phyloP scores from a whole-genome alignment of 2,797 vertebrate genomes.

The Squalus acanthias region DNA sequence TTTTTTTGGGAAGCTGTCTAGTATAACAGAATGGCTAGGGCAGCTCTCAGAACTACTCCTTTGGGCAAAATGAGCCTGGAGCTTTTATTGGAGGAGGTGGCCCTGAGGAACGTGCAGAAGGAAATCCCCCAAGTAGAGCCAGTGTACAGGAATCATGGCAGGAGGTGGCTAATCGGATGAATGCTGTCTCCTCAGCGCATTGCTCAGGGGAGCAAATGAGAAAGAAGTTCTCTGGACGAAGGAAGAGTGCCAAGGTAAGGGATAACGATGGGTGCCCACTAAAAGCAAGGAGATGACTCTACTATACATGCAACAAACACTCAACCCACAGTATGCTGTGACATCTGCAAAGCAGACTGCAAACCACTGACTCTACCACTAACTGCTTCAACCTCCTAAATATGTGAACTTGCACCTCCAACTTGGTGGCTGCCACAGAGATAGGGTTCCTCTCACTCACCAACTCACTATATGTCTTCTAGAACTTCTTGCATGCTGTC shows the following conservation, averaged over 20 bases:
- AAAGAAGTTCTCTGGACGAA: neutral
- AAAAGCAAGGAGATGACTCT: neutral
- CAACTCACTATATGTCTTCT: neutral
- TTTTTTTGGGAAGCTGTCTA: neutral
- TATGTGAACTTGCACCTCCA: no score
- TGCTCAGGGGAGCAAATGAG: neutral
- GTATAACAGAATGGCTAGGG: neutral
- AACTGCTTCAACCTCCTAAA: neutral
- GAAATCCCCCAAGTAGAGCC: neutral
- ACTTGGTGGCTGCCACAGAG: neutral
- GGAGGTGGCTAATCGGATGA: neutral
- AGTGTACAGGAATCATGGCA: neutral
- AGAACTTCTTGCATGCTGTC: neutral
- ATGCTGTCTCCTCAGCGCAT: neutral
- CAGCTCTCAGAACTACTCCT: neutral
- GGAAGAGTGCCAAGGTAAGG: neutral
- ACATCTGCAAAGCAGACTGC: neutral
- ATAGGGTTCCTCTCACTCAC: neutral
- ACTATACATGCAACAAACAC: neutral
- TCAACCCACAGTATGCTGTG: neutral
- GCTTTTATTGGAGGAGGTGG: neutral
- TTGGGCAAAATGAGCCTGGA: neutral
- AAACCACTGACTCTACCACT: neutral
- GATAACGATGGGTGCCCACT: neutral
- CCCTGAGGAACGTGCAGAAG: neutral